A percentile compares a stretch with the other conserved stretches of the same genome.
Conservation (phyloP, 2,113 vertebrate genomes). For the Parus major region DNA sequence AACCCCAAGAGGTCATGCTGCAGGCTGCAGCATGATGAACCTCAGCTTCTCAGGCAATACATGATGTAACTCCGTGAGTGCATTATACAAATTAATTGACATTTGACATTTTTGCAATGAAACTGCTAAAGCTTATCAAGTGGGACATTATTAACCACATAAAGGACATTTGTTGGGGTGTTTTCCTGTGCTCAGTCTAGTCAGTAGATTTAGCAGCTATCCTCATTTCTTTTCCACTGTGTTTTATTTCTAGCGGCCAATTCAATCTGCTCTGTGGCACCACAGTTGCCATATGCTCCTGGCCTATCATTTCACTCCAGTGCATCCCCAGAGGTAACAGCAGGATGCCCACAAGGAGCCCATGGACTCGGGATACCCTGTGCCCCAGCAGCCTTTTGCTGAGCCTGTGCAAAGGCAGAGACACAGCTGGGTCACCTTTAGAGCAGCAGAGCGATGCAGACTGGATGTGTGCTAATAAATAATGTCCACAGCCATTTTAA, state of each 20-base stretch:
- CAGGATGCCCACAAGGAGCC: not conserved
- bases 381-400: accelerated
- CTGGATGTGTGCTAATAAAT: not conserved
- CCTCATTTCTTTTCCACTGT: not conserved
- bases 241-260: not conserved
- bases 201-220: not conserved
- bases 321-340: not conserved
- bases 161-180: not conserved
- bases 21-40: not conserved
- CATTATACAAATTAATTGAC: not conserved
- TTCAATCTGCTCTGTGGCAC: not conserved
- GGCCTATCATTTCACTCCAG: not conserved
- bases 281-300: not conserved
- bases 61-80: not conserved
- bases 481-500: too few species aligned
- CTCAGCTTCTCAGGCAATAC: not conserved
- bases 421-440: not conserved
- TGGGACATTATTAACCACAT: not conserved
- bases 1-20: not conserved
- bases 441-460: accelerated
- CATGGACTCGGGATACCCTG: accelerated
- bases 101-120: not conserved
- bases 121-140: not conserved
- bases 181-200: not conserved
- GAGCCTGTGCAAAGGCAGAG: not conserved